Base-by-base conservation (phyloP, 2,797 vertebrate genomes). In the Melanotaenia pygmaea region DNA sequence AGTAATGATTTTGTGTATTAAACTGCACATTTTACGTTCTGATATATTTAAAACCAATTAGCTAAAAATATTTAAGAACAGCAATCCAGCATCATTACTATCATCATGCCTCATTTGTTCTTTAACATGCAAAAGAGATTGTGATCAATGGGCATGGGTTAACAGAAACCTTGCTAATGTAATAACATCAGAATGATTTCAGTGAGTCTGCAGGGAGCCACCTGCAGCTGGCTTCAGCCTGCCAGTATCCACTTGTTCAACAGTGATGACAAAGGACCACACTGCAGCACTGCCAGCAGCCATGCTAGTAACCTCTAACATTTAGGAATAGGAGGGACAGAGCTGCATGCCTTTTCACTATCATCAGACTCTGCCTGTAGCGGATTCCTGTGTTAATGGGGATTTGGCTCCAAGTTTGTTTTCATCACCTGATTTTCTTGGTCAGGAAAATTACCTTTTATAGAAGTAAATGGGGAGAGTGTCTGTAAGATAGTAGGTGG, bases 391-490 rank as follows among this genome's bases (percentile, higher is more conserved):
- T 68, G 67, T 72, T 86, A 77, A 77, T 64, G 58, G 61, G 67
- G 34, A 76, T 67, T 70, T 51, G 62, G 60, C 59, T 59, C 22
- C 13, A 16, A 24, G 13, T 51, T 64, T 64, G 47, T 74, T 88
- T 86, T 82, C 34, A 74, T 72, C 83, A 84, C 61, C 67, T 81
- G 64, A 77, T 71, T 81, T 74, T 72, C 28, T 69, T 60, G 24
- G 40, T 9, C 11, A 82, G 59, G 37, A 78, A 80, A 77, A 81
- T 67, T 1, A 61, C 79, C 84, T 81, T 90, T 86, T 87, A 84
- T 82, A 82, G 85, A 82, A 79, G 63, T 76, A 82, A 70, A 58
- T 22, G 2, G 22, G 43, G 51, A 66, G 40, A 67, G 11, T 24
- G 54, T 35, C 59, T 38, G 22, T 71, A 37, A 81, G 68, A 67